Evolutionary conservation across 1,140 invertebrate genomes (phyloP).

Genomic region (Philaenus spumarius): DNA sequence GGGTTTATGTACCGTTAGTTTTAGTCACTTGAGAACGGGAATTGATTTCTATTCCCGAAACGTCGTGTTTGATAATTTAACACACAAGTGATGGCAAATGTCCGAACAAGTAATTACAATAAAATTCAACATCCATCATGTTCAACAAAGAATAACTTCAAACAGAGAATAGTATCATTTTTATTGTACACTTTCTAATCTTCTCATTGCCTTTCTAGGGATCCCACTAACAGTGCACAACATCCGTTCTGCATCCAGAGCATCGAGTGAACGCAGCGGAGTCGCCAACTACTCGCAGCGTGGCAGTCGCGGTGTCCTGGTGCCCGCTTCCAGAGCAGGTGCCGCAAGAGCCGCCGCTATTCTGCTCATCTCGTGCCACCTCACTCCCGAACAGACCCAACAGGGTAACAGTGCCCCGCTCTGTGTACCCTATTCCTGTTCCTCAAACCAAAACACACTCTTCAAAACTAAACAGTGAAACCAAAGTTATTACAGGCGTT

Average conservation of each 20-base stretch:
- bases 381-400: slow-evolving; percentile 46
- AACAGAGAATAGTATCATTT: neutral
- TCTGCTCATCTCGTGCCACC: slow-evolving; percentile 82
- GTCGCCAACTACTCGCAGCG: slow-evolving; percentile 46
- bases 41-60: no score
- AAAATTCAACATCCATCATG: neutral
- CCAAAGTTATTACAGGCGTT: no score
- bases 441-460: no score
- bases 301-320: slow-evolving; percentile 50
- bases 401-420: slow-evolving; percentile 39
- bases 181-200: neutral
- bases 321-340: slow-evolving; percentile 74
- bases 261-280: slow-evolving; percentile 41
- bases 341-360: slow-evolving; percentile 80
- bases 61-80: no score
- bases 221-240: slow-evolving; percentile 53
- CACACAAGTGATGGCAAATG: no score
- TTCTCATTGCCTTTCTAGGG: no score
- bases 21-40: no score
- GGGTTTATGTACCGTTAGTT: no score
- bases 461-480: no score
- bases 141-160: neutral
- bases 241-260: slow-evolving; percentile 56
- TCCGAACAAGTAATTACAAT: no score
- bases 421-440: neutral